Percentiles rank a stretch among this genome's conserved stretches.
Evolutionary conservation across 1,140 invertebrate species (phyloP).

Genomic region (Cotesia chilonis): DNA sequence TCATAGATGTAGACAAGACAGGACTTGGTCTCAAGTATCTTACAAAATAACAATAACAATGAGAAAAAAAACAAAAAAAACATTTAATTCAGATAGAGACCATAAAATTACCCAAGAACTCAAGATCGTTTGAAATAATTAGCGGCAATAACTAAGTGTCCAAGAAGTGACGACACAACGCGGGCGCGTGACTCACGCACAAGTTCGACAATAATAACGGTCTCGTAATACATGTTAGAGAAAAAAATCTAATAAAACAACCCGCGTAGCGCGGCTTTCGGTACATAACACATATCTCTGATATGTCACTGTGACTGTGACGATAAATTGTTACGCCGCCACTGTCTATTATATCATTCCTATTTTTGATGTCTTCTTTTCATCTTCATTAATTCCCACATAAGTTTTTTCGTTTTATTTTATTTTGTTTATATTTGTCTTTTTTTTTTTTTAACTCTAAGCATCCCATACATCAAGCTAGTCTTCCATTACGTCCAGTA

Average conservation of each 20-base stretch:
- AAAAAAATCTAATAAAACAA: background rate
- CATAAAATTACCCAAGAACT: background rate
- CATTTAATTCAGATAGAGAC: too few species aligned
- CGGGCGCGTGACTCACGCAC: conserved; percentile 38
- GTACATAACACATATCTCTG: too few species aligned
- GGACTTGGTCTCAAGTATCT: too few species aligned
- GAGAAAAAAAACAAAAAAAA: too few species aligned
- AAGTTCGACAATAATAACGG: conserved; percentile 32
- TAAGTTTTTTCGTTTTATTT: background rate
- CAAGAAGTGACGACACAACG: conserved; percentile 9
- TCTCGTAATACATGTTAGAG: conserved; percentile 29
- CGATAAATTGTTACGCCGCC: conserved; percentile 39
- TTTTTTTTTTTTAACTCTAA: background rate
- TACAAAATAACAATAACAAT: too few species aligned
- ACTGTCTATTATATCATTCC: conserved; percentile 32
- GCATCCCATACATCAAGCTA: too few species aligned
- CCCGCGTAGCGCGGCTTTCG: background rate
- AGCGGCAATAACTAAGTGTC: conserved; percentile 41
- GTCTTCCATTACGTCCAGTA: too few species aligned
- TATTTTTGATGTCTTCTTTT: conserved; percentile 36
- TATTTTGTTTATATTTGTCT: background rate
- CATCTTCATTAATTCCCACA: conserved; percentile 23
- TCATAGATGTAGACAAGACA: too few species aligned
- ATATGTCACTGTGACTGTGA: background rate
- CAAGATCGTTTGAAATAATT: conserved; percentile 46